Evolutionary conservation across 2,113 vertebrate species (phyloP).

Genomic region (Eptesicus fuscus): DNA sequence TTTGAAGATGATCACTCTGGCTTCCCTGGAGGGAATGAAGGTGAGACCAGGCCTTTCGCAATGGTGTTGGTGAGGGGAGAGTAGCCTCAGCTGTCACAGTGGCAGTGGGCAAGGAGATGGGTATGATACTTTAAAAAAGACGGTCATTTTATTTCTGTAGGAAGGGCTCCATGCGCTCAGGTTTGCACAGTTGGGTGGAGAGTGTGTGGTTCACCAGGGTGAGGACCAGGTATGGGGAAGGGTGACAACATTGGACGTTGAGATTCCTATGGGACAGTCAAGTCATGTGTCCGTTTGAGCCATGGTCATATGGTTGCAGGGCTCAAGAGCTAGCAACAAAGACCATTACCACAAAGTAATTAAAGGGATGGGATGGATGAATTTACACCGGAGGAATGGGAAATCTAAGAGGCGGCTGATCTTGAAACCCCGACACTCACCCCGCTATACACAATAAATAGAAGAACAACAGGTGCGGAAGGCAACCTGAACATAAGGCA

Average conservation of each 20-base stretch:
- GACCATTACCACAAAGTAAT: too few species aligned
- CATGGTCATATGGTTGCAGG: neutral
- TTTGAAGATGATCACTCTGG: neutral
- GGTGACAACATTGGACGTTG: neutral
- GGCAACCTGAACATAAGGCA: neutral
- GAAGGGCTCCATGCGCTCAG: neutral
- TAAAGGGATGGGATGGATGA: neutral
- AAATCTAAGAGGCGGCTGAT: neutral
- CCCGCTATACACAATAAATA: neutral
- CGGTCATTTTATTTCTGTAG: neutral
- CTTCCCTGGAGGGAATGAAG: neutral
- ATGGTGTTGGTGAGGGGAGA: neutral
- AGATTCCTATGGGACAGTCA: neutral
- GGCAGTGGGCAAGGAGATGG: neutral
- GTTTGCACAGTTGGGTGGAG: neutral
- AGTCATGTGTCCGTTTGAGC: fast-evolving
- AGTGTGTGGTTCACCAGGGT: neutral
- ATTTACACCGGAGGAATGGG: neutral
- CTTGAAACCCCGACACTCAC: neutral
- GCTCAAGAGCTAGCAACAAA: neutral
- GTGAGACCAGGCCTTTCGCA: neutral
- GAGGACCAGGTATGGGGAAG: fast-evolving
- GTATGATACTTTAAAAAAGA: neutral
- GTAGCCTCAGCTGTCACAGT: neutral
- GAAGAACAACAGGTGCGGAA: neutral